Evolutionary conservation across 1,140 invertebrate genomes (phyloP).

Genomic region (Camponotus floridanus): DNA sequence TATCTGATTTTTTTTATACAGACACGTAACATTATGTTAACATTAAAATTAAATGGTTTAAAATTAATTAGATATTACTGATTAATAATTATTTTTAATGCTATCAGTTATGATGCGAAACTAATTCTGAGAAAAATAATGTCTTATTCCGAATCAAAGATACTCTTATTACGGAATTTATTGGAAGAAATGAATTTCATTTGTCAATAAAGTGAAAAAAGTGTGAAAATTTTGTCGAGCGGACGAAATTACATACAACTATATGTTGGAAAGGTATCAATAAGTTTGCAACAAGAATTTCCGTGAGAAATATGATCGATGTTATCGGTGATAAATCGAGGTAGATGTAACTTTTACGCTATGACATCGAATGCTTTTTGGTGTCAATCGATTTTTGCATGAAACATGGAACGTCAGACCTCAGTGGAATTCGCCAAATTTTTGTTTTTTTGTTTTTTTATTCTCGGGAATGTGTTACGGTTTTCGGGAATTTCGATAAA

Average conservation of each 20-base stretch:
- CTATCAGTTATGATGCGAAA: not conserved
- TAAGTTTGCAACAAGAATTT: constrained; percentile 56
- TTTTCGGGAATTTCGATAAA: constrained; percentile 60
- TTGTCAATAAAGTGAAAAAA: constrained; percentile 30
- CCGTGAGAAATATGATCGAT: constrained; percentile 58
- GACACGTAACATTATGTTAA: not conserved
- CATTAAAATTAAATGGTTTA: not conserved
- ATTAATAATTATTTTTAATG: too few relatives aligned
- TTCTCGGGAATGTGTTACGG: constrained; percentile 57
- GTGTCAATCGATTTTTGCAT: constrained; percentile 56
- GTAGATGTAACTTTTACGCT: constrained; percentile 55
- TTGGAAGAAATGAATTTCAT: not conserved
- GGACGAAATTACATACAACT: constrained; percentile 48
- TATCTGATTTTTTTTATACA: not conserved
- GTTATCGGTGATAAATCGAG: constrained; percentile 62
- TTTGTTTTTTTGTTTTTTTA: constrained; percentile 47
- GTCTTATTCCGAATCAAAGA: not conserved
- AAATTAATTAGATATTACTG: too few relatives aligned
- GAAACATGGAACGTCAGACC: constrained; percentile 48
- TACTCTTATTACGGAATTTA: constrained; percentile 14
- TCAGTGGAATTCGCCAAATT: constrained; percentile 46
- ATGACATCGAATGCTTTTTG: constrained; percentile 48
- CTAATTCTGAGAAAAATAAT: not conserved
- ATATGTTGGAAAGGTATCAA: constrained; percentile 43
- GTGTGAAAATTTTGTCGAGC: constrained; percentile 6